A percentile compares a stretch with the other conserved stretches of the same genome.
phyloP scores from a whole-genome alignment of 2,113 vertebrate genomes.

The Alces alces region DNA sequence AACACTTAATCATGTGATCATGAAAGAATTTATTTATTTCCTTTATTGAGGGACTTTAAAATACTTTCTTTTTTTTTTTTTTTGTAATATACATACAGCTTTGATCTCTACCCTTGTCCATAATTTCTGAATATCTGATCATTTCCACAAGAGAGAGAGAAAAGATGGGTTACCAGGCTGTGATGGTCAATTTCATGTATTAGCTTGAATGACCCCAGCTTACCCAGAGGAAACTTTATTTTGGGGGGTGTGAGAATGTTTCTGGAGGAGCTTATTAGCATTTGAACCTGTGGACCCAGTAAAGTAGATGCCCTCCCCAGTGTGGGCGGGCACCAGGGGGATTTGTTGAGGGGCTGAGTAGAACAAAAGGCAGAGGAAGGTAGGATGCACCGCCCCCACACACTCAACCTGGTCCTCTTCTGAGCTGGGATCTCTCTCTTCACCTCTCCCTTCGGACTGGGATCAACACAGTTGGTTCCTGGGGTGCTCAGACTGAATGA shows the following conservation, averaged over 20 bases:
- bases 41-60: neutral
- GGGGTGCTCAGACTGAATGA: neutral
- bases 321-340: accelerated
- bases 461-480: neutral
- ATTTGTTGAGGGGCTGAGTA: neutral
- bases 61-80: neutral
- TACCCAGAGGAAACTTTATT: neutral
- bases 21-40: neutral
- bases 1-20: neutral
- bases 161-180: neutral
- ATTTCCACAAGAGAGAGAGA: neutral
- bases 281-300: neutral
- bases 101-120: neutral
- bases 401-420: no score
- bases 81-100: neutral
- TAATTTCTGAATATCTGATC: neutral
- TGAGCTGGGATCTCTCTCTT: neutral
- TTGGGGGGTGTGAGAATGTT: neutral
- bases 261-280: neutral
- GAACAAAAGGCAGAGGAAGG: neutral
- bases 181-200: neutral
- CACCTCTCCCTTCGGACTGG: neutral
- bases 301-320: neutral
- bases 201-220: no score
- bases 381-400: accelerated